A percentile compares a stretch with the other conserved stretches of the same genome.
Conservation (phyloP, 2,888 invertebrate species). For the Spicauda simplicius region DNA sequence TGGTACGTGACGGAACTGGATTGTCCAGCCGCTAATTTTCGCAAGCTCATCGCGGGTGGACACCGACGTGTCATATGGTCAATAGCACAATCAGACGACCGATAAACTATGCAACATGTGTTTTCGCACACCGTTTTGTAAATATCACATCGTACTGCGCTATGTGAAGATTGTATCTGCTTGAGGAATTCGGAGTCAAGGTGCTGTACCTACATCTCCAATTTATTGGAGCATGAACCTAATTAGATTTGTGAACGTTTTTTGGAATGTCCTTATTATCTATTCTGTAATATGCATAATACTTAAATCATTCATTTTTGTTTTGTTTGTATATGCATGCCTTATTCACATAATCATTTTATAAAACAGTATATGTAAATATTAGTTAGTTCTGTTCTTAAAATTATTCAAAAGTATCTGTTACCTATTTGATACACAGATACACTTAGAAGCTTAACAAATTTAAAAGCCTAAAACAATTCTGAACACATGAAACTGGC, state of each 20-base stretch:
- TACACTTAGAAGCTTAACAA: too few relatives aligned
- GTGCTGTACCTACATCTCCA: slow-evolving; percentile 6
- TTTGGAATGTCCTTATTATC: slow-evolving; percentile 13
- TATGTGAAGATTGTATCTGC: slow-evolving; percentile 19
- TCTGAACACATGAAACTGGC: too few relatives aligned
- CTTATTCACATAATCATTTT: neutral
- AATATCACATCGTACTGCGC: slow-evolving; percentile 49
- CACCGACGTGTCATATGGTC: slow-evolving; percentile 49
- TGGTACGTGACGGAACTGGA: slow-evolving; percentile 53
- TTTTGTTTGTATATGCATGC: neutral
- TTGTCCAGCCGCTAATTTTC: slow-evolving; percentile 47
- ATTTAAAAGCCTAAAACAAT: too few relatives aligned
- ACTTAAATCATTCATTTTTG: neutral
- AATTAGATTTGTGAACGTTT: slow-evolving; percentile 28
- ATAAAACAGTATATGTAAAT: neutral
- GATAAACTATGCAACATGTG: slow-evolving; percentile 73
- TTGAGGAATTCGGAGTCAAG: slow-evolving; percentile 8
- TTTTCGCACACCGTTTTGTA: slow-evolving; percentile 62
- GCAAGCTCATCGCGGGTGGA: slow-evolving; percentile 41
- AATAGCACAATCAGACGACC: slow-evolving; percentile 47
- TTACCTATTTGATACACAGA: too few relatives aligned
- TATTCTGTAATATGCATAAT: neutral
- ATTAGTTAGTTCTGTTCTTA: neutral
- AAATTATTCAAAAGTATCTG: too few relatives aligned
- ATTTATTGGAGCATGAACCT: slow-evolving; percentile 14